phyloP scores from a whole-genome alignment of 2,797 vertebrate species.

The Danio tinwini region DNA sequence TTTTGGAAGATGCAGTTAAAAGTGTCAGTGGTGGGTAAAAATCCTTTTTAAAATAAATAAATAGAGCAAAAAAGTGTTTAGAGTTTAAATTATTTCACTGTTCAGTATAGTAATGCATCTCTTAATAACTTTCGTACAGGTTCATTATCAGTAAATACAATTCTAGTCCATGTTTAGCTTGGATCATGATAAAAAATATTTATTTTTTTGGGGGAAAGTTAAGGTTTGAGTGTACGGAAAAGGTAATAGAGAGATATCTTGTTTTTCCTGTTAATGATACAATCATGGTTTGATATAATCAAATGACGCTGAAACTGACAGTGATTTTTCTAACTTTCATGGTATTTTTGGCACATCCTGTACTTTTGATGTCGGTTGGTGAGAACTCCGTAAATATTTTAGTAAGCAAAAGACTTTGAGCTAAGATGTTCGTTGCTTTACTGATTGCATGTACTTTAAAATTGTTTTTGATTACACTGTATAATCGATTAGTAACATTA shows the following conservation, averaged over 20 bases:
- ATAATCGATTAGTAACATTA: too few relatives aligned
- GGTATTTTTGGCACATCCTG: not conserved
- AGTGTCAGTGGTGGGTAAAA: not conserved
- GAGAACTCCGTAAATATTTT: not conserved
- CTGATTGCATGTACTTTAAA: not conserved
- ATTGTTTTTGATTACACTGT: not conserved
- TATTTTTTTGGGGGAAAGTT: not conserved
- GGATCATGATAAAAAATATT: too few relatives aligned
- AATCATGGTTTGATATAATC: not conserved
- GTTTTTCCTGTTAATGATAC: slow-evolving; percentile 25
- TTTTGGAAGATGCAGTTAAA: not conserved
- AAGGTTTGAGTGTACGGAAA: not conserved
- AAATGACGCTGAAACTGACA: not conserved
- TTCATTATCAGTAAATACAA: too few relatives aligned
- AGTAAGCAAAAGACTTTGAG: not conserved
- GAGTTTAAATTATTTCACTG: too few relatives aligned
- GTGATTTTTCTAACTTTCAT: not conserved
- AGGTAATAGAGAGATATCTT: not conserved
- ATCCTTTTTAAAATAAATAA: too few relatives aligned
- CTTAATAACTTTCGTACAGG: too few relatives aligned
- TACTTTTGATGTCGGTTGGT: not conserved
- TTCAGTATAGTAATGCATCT: too few relatives aligned
- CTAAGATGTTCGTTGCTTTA: not conserved
- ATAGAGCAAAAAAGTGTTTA: too few relatives aligned
- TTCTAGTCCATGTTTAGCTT: too few relatives aligned